Conservation (phyloP, 2,888 invertebrate species). For the Perizoma flavofasciatum region DNA sequence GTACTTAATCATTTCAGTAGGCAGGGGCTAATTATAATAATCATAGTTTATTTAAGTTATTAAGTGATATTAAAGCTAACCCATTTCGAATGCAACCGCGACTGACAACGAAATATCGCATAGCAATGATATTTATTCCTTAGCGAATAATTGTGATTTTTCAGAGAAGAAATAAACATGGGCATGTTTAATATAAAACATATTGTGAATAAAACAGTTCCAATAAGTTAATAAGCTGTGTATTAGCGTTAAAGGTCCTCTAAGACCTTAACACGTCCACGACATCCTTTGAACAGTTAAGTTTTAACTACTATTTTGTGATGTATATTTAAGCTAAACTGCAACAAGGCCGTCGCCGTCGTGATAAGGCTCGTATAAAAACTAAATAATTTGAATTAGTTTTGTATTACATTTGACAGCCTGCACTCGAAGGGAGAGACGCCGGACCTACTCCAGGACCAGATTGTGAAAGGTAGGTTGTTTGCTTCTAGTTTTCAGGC, state of each 20-base stretch:
- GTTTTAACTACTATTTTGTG: no score
- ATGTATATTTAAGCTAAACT: background rate
- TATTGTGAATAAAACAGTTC: slow-evolving; percentile 2
- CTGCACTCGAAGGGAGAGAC: slow-evolving; percentile 29
- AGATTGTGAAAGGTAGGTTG: slow-evolving; percentile 34
- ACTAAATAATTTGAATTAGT: slow-evolving; percentile 51
- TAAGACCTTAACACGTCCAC: no score
- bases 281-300: no score
- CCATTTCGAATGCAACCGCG: slow-evolving; percentile 9
- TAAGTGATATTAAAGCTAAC: slow-evolving; percentile 5
- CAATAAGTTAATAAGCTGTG: background rate
- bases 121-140: slow-evolving; percentile 6
- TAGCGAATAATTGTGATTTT: slow-evolving; percentile 11
- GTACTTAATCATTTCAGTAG: no score
- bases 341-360: background rate
- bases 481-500: no score
- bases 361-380: no score
- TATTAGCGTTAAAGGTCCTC: no score
- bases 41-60: slow-evolving; percentile 21
- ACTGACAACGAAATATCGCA: slow-evolving; percentile 1
- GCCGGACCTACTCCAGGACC: slow-evolving; percentile 7
- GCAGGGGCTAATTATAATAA: background rate
- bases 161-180: background rate
- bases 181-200: slow-evolving; percentile 6
- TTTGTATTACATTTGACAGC: slow-evolving; percentile 59